Evolutionary conservation across 2,888 invertebrate genomes (phyloP).

Genomic region (Stramonita haemastoma): DNA sequence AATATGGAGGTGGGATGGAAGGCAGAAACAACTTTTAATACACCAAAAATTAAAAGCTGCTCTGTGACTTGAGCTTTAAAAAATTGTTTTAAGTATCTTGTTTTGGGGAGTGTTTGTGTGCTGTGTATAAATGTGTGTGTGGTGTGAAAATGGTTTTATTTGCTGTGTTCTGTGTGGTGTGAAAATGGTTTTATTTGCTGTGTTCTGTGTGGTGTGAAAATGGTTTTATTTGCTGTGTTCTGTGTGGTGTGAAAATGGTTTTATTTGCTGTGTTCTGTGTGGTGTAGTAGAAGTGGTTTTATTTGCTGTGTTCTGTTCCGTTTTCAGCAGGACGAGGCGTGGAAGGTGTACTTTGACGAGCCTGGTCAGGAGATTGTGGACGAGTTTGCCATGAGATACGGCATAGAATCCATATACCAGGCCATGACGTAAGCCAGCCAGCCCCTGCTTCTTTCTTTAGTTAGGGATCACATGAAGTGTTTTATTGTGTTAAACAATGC

Average conservation of each 20-base stretch:
- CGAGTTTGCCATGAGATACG: constrained; percentile 99
- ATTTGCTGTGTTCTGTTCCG: not conserved
- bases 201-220: not conserved
- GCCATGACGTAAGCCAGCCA: constrained; percentile 99
- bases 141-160: not conserved
- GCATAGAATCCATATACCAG: constrained; percentile 99
- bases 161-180: not conserved
- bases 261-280: not conserved
- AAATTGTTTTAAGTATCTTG: too few relatives aligned
- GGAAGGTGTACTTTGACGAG: constrained; percentile 99
- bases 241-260: not conserved
- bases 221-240: not conserved
- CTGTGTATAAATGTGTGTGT: too few relatives aligned
- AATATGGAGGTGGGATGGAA: too few relatives aligned
- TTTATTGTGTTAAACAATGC: too few relatives aligned
- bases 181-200: not conserved
- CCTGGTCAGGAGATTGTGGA: constrained; percentile 99
- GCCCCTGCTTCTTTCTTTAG: constrained; percentile 34
- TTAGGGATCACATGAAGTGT: not conserved
- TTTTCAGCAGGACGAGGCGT: constrained; percentile 89
- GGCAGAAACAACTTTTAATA: too few relatives aligned
- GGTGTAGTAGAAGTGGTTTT: not conserved
- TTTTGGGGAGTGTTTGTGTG: too few relatives aligned
- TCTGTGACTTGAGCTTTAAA: too few relatives aligned
- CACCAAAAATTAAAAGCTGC: too few relatives aligned